Evolutionary conservation across 2,797 vertebrate species (phyloP), one percentile per base, ranked within the genome.

Genomic region (Clarias fuscus): DNA sequence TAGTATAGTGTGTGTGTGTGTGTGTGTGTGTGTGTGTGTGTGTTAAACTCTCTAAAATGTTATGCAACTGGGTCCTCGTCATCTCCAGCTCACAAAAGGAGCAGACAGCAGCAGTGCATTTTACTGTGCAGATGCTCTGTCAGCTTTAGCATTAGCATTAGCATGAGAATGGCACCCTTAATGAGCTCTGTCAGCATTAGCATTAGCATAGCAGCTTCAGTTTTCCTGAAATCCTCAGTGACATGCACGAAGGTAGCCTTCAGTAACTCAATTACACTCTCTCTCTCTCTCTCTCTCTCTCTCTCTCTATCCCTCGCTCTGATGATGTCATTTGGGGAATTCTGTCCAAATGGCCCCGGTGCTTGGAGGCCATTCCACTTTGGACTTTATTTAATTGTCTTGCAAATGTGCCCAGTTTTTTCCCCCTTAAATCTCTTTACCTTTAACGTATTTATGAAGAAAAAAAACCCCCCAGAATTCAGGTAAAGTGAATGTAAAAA

Each of bases 31-130:
- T 77, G 75, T 59, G 53, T 77, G 43, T 30, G 73, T 76, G 48
- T 22, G 53, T n/a, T n/a, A n/a, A n/a, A n/a, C n/a, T 59, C 53
- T 20, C 6, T 24, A 62, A 62, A 37, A 7, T 40, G 58, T 37
- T 37, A 24, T 85, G 61, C 58, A 65, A 3, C n/a, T 30, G 30
- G 27, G n/a, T 65, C 59, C 33, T 79, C 17, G 33, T 67, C 27
- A 43, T 64, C 15, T 79, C 18, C 15, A 20, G 65, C 14, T 88
- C 88, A 91, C 37, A 3, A 88, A 58, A 90, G 92, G 91, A 91
- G 91, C 90, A 86, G 92, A 92, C 90, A 93, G 92, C 86, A n/a
- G 85, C 30, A 79, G 43, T 81, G 68, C 20, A 61, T 61, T 17
- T 73, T 14, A 61, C 13, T 2, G 2, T 61, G 20, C 27, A 59